Evolutionary conservation across 2,113 vertebrate species (phyloP), one percentile per base, ranked within the genome.

Genomic region (Argyrosomus japonicus): DNA sequence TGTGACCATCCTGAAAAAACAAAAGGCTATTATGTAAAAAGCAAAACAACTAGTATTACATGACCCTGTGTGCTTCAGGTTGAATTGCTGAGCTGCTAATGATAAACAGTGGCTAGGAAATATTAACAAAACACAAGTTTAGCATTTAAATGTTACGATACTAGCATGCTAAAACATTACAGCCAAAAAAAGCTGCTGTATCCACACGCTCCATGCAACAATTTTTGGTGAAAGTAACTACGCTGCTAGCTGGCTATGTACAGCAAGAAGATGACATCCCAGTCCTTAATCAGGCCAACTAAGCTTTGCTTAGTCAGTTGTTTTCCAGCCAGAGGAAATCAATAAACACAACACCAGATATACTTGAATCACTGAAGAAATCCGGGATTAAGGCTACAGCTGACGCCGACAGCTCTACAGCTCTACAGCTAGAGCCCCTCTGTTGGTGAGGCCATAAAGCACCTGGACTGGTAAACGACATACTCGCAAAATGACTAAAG

Each of bases 1-100:
- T 99, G 90, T 99, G 98, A 67, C 98, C 98, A 79, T 99, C 97
- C 98, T 99, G 88, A 79, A 75, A 75, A 91, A 76, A 87, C 23
- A 88, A 84, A 81, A 8, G 7, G 27, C 5, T 58, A 23, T 13
- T 4, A 56, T 64, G 53, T 82, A 25, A 86, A 78, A 78, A 68
- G 3, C 29, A 75, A 58, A 62, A 47, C 7, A 21, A 65, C 17
- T 6, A 1, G 25, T 73, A 1, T 62, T 23, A 48, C 18, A 64
- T 18, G 71, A 13, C 23, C 3, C 36, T 9, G 5, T 40, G 6
- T 7, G 21, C 11, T 29, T 73, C 10, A 27, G 47, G 13, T 6
- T 27, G 13, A 67, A 51, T 60, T 53, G 23, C 27, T 56, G 3
- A 67, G 62, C 14, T n/a, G 23, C 23, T 25, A n/a, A 13, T 29